These are phyloP conservation scores for Recurvirostra avosetta DNA, from an alignment of 2,113 vertebrate species.

Conservation along the genomic window DNA sequence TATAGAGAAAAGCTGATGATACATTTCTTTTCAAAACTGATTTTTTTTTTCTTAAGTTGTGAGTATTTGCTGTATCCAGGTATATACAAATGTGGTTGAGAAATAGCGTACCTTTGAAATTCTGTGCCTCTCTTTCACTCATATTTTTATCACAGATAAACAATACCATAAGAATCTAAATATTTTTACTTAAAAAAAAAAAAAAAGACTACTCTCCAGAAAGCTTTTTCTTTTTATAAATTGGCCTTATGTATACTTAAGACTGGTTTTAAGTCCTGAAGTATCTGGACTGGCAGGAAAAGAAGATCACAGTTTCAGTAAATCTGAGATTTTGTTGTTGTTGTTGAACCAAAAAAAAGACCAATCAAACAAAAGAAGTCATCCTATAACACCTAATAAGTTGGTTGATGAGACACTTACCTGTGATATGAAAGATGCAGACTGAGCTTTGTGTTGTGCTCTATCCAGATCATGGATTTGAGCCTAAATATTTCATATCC, in stretches of 20 bases:
- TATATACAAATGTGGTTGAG: not conserved
- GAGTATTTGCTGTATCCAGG: not conserved
- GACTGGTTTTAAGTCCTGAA: not conserved
- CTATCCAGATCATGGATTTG: not conserved
- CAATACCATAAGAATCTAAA: not conserved
- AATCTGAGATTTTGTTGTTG: not conserved
- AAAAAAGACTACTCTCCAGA: not conserved
- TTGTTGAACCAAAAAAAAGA: not conserved
- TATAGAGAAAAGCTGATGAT: not conserved
- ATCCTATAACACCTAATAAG: not conserved
- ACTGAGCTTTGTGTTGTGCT: not conserved
- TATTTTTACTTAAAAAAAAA: not conserved
- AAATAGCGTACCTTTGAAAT: not conserved
- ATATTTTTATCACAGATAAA: not conserved
- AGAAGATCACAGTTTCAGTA: not conserved
- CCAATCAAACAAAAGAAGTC: no score
- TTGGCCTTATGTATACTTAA: not conserved
- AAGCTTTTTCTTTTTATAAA: not conserved
- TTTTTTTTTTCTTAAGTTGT: not conserved
- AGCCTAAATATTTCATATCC: not conserved
- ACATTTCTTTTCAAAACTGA: not conserved
- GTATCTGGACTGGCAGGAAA: not conserved
- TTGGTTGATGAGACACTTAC: not conserved
- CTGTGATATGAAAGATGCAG: not conserved
- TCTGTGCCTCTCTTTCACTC: not conserved